A percentile compares a stretch with the other conserved stretches of the same genome.
Evolutionary conservation across 2,113 vertebrate genomes (phyloP).

Genomic region (Vireo altiloquus): DNA sequence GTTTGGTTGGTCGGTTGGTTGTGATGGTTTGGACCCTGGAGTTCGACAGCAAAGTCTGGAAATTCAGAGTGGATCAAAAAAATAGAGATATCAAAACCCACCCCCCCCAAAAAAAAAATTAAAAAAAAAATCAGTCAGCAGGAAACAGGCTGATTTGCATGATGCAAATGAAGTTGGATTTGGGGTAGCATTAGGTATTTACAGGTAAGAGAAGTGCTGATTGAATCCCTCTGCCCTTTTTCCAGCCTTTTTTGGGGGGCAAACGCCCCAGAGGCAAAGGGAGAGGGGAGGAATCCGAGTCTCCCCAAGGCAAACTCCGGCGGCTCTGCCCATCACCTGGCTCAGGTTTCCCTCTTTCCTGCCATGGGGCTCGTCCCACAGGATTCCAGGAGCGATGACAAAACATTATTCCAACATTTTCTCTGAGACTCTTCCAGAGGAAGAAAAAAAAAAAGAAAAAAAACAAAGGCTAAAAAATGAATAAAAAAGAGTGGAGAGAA

Average conservation of each 20-base stretch:
- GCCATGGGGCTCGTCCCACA: background rate
- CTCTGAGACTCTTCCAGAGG: background rate
- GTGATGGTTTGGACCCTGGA: constrained; percentile 36
- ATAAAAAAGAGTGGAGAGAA: background rate
- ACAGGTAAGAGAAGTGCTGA: constrained; percentile 55
- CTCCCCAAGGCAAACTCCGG: constrained; percentile 58
- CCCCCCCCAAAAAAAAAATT: no score
- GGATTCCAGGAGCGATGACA: constrained; percentile 26
- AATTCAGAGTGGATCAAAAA: background rate
- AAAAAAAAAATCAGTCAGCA: constrained; percentile 19
- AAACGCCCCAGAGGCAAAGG: background rate
- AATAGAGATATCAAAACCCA: background rate
- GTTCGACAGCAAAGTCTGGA: constrained; percentile 16
- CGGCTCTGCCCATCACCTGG: constrained; percentile 63
- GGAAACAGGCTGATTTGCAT: constrained; percentile 2
- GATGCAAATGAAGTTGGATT: background rate
- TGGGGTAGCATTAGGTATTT: constrained; percentile 57
- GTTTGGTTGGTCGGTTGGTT: background rate
- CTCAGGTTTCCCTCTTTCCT: constrained; percentile 36
- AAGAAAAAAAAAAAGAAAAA: background rate
- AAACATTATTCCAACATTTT: constrained; percentile 6
- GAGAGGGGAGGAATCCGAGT: background rate
- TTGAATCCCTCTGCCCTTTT: background rate
- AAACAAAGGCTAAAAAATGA: background rate
- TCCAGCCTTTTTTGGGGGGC: background rate